Conservation (phyloP, 2,113 vertebrate genomes). For the Albula glossodonta region DNA sequence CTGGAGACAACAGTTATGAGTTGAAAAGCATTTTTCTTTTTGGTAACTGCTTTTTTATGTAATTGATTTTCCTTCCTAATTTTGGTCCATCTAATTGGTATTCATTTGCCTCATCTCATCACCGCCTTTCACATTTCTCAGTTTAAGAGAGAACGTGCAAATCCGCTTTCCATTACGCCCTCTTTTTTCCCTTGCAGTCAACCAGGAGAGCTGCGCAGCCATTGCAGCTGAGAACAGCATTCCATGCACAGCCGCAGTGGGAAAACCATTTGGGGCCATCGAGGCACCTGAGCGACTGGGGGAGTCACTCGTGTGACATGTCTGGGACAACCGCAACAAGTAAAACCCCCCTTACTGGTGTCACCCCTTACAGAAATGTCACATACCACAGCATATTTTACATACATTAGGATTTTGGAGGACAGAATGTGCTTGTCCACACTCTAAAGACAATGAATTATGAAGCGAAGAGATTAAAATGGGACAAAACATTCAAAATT, state of each 20-base stretch:
- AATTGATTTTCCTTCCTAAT: neutral
- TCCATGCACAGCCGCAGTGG: no score
- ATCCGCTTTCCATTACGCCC: no score
- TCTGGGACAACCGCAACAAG: no score
- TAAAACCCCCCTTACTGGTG: no score
- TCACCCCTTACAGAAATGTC: no score
- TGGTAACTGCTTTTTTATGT: neutral
- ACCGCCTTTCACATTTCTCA: no score
- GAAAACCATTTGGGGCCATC: no score
- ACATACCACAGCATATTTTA: no score
- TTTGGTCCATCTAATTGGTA: neutral
- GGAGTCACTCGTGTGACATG: no score
- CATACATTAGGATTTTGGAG: neutral
- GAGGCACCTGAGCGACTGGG: no score
- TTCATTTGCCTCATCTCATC: no score
- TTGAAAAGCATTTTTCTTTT: neutral
- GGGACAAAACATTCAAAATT: neutral
- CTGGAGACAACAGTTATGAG: neutral
- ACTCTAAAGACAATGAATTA: neutral
- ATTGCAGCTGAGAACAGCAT: neutral
- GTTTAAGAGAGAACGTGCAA: no score
- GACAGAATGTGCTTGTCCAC: neutral
- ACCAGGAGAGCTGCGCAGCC: neutral
- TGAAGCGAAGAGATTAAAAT: neutral
- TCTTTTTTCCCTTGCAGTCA: neutral